Base-by-base conservation (phyloP, 2,888 invertebrate species). In the Argynnis bischoffii region DNA sequence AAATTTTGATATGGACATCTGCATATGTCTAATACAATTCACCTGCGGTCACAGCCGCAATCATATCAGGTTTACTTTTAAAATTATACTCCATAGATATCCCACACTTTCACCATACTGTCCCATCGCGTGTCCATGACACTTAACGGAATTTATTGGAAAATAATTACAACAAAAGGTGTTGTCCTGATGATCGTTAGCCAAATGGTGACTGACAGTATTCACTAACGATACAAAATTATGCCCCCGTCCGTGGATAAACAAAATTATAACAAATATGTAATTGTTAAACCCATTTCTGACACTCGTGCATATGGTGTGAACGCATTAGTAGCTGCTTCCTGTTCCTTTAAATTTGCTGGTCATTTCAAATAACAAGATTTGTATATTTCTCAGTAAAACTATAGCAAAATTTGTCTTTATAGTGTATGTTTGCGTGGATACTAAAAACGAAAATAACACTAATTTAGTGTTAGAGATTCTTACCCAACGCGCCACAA, bases 211-310 rank as follows among this genome's bases (percentile, higher is more conserved):
- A 76, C 75, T 75, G 76, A 78, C 81, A 80, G 77, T 79, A 80
- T 84, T 86, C 81, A 86, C 87, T 88, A 87, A 88, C 87, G 85
- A 88, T 75, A 74, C 79, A 57, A 85, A 86, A 87, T 82, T 81
- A 81, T 78, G 70, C 77, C 76, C 78, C 65, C 63, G 68, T 61
- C 63, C 75, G 78, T 82, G 81, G 79, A 81, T 83, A 84, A 85
- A 87, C 87, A 83, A 82, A 86, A 87, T 86, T 87, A 86, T 83
- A 82, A 84, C 84, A 84, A 80, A 77, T 77, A 72, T 77, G 66
- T 79, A 80, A 83, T 82, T 81, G 75, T 64, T 66, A 77, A 78
- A 79, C 82, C 84, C 83, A 83, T 85, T 85, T 82, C 79, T 77
- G 82, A 81, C 35, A 41, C 35, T 81, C 82, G 59, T 83, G 75